Evolutionary conservation across 2,113 vertebrate genomes (phyloP), one percentile per base, ranked within the genome.

Genomic region (Malurus cyaneus): DNA sequence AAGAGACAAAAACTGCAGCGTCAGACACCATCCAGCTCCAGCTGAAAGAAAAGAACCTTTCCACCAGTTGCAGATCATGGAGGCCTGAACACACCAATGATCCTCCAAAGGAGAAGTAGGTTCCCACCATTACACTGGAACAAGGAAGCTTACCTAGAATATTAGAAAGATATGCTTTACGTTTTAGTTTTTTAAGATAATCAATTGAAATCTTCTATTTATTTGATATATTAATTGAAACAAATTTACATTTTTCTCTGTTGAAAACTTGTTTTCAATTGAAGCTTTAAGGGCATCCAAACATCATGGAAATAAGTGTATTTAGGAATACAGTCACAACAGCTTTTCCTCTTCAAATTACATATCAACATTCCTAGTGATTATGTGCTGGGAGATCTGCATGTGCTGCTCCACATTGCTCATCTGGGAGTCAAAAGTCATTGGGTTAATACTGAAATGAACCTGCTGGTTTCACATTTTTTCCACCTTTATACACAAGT

Each of bases 351-450:
- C 61, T 56, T 79, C 25, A 64, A 69, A 67, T 19, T 60, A 31
- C 0, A 0, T 16, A 47, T 5, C 2, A 5, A 47, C 85, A 71
- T 50, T 64, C 24, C 20, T 16, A 81, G 19, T n/a, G 25, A 86
- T 11, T 17, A 1, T 14, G 24, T 28, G 15, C 12, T 62, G 11
- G 14, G 9, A 52, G 5, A 26, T 24, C 29, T 32, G 23, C 50
- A 69, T 0, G 0, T 54, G 31, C n/a, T 61, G 28, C 11, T 60
- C 16, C 69, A 59, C 39, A 73, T 31, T 61, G 21, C 13, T 52
- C 14, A 60, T 44, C n/a, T 25, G 32, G 18, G 36, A 72, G 9
- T 34, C 41, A 54, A 17, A 80, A 36, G 14, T 42, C 32, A 59
- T 66, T 18, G 59, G 12, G 4, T 36, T 74, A 82, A 49, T 18